Conservation (phyloP, 2,888 invertebrate species). For the Campopleginae sp. region DNA sequence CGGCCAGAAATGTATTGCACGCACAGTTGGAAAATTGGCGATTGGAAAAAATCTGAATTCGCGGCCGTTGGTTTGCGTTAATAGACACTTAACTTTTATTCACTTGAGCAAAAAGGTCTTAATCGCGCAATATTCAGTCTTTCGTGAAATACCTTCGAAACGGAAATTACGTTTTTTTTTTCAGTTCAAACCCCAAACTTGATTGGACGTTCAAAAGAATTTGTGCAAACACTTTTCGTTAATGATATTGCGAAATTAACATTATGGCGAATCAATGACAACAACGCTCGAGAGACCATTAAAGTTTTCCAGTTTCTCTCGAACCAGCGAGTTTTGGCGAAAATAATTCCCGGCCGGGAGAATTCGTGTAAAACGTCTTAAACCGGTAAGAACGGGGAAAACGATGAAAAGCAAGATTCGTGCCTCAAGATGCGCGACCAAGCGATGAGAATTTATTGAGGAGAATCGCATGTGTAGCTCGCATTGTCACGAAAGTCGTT, state of each 20-base stretch:
- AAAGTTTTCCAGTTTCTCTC: not conserved
- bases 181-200: too few relatives aligned
- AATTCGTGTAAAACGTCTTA: not conserved
- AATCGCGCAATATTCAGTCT: not conserved
- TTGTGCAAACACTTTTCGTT: not conserved
- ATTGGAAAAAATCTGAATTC: not conserved
- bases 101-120: not conserved
- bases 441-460: constrained; percentile 7
- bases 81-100: not conserved
- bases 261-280: not conserved
- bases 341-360: not conserved
- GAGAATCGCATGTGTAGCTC: constrained; percentile 2
- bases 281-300: not conserved
- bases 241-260: not conserved
- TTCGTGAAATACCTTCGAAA: not conserved
- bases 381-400: not conserved
- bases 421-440: constrained; percentile 22
- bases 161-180: not conserved
- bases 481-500: constrained; percentile 35
- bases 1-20: not conserved
- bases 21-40: not conserved
- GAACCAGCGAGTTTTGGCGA: not conserved
- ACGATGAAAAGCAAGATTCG: constrained; percentile 40
- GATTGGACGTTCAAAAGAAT: too few relatives aligned
- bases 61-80: not conserved